phyloP scores from a whole-genome alignment of 1,140 invertebrate species.

The Drosophila biarmipes region DNA sequence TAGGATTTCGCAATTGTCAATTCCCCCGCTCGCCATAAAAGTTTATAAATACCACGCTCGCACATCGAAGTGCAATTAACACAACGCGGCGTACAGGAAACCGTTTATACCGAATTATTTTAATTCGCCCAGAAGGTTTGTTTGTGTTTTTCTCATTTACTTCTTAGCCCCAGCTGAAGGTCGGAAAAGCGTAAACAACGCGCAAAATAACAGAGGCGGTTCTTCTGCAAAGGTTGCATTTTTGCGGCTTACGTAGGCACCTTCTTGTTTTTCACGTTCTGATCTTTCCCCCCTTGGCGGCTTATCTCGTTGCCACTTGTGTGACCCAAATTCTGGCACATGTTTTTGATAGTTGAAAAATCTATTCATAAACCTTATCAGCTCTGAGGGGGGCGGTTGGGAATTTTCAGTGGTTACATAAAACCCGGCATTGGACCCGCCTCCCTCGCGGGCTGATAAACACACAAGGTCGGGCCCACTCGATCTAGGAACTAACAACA shows the following conservation, averaged over 20 bases:
- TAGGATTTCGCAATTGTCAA: slow-evolving; percentile 34
- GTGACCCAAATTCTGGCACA: slow-evolving; percentile 35
- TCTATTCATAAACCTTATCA: slow-evolving; percentile 24
- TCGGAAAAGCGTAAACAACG: slow-evolving; percentile 25
- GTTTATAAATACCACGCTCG: slow-evolving; percentile 34
- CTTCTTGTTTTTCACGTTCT: background rate
- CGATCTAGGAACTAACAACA: slow-evolving; percentile 41
- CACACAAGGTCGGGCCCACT: slow-evolving; percentile 18
- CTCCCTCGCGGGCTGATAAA: slow-evolving; percentile 6
- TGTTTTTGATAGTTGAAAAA: slow-evolving; percentile 38
- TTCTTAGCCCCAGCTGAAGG: slow-evolving; percentile 23
- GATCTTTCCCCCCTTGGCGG: slow-evolving; percentile 12
- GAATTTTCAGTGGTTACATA: slow-evolving; percentile 29
- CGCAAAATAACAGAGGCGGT: slow-evolving; percentile 9
- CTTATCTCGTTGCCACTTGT: slow-evolving; percentile 1
- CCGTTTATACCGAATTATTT: slow-evolving; percentile 11
- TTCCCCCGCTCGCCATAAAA: background rate
- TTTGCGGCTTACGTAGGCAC: slow-evolving; percentile 20
- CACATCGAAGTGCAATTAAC: slow-evolving; percentile 34
- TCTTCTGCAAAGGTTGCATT: slow-evolving; percentile 22
- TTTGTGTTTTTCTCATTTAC: slow-evolving; percentile 13
- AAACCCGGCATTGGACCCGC: slow-evolving; percentile 20
- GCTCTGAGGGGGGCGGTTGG: background rate
- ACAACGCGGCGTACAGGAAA: slow-evolving; percentile 13
- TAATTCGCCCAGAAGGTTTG: slow-evolving; percentile 44